phyloP scores from a whole-genome alignment of 2,797 vertebrate genomes.

The Sorex maritimensis region DNA sequence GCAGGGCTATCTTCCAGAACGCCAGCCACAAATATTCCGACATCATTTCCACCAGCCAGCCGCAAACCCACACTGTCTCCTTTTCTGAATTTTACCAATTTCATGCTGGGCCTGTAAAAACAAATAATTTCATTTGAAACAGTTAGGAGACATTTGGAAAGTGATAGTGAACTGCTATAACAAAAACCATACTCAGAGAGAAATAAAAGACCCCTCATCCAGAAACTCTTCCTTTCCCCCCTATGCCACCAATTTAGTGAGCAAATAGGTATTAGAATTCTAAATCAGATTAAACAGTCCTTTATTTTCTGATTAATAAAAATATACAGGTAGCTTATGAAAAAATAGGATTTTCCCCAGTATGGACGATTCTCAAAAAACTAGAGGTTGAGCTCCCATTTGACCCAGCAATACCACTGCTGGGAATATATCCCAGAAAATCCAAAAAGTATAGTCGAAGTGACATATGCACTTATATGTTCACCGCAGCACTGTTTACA shows the following conservation, averaged over 20 bases:
- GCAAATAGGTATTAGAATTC: conserved; percentile 50
- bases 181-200: conserved; percentile 46
- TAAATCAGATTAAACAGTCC: conserved; percentile 50
- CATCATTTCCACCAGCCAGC: conserved; percentile 98
- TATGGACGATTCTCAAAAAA: too few relatives aligned
- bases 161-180: background rate
- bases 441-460: too few relatives aligned
- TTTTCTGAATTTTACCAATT: conserved; percentile 99
- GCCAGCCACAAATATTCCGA: conserved; percentile 99
- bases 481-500: too few relatives aligned
- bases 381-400: too few relatives aligned
- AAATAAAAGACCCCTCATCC: conserved; percentile 6
- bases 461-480: too few relatives aligned
- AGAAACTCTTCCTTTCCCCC: background rate
- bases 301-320: conserved; percentile 34
- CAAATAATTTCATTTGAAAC: conserved; percentile 68
- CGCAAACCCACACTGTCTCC: conserved; percentile 98
- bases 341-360: background rate
- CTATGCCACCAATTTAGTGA: background rate
- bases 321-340: conserved; percentile 38
- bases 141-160: conserved; percentile 51
- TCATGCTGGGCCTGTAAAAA: conserved; percentile 97
- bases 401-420: too few relatives aligned
- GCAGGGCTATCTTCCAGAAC: conserved; percentile 99
- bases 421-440: too few relatives aligned